Percentiles rank a stretch among this genome's conserved stretches.
Evolutionary conservation across 2,888 invertebrate genomes (phyloP).

Genomic region (Tinea trinotella): DNA sequence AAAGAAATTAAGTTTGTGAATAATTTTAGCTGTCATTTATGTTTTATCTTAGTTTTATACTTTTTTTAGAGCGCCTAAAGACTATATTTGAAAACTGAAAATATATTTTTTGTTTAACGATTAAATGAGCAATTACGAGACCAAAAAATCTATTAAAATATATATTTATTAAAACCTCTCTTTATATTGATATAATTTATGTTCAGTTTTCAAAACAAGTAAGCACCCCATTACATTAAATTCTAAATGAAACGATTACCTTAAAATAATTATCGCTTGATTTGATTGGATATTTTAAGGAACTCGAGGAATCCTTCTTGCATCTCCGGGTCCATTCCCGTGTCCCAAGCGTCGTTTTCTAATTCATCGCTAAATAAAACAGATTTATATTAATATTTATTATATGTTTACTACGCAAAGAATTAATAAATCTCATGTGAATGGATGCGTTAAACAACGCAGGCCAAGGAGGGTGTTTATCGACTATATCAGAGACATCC

Average conservation of each 20-base stretch:
- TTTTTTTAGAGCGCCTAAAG: constrained; percentile 3
- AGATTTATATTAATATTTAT: not conserved
- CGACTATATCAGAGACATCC: no score
- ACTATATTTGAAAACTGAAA: constrained; percentile 4
- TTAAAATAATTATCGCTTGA: constrained; percentile 56
- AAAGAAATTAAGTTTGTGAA: not conserved
- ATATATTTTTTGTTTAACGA: not conserved
- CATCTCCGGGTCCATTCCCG: constrained; percentile 68
- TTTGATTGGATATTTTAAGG: constrained; percentile 68
- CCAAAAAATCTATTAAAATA: not conserved
- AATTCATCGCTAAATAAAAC: constrained; percentile 51
- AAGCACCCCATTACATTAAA: constrained; percentile 6
- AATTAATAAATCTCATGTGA: no score
- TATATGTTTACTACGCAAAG: not conserved
- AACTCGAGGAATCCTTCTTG: constrained; percentile 66
- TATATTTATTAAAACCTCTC: constrained; percentile 1
- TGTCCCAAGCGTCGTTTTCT: constrained; percentile 65
- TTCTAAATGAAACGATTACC: not conserved
- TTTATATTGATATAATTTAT: constrained; percentile 2
- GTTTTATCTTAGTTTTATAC: not conserved
- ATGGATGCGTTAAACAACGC: no score
- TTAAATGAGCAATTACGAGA: not conserved
- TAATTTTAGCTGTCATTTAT: not conserved
- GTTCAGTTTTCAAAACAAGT: not conserved
- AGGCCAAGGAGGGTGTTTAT: no score